A percentile compares a stretch with the other conserved stretches of the same genome.
Conservation (phyloP, 2,797 vertebrate genomes). For the Epinephelus coioides region DNA sequence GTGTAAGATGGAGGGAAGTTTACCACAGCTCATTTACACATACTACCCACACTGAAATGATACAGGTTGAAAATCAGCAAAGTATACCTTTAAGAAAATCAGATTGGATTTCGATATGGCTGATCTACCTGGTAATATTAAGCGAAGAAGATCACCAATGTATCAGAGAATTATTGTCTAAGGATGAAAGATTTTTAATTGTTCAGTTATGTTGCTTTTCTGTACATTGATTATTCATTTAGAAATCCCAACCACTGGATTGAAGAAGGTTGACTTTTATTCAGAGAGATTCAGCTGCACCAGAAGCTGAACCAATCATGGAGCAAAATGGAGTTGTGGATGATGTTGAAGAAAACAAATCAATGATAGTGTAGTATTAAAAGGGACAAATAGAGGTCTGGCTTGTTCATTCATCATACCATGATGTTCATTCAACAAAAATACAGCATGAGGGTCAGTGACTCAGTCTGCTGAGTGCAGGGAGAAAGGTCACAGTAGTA, state of each 20-base stretch:
- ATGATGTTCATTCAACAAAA: not conserved
- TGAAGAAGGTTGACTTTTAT: not conserved
- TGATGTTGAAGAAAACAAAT: not conserved
- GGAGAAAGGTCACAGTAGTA: slow-evolving; percentile 6
- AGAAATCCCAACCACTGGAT: not conserved
- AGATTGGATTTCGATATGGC: too few relatives aligned
- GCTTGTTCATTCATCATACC: not conserved
- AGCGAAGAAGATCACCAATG: too few relatives aligned
- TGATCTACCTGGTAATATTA: too few relatives aligned
- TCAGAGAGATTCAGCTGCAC: not conserved
- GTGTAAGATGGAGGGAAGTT: too few relatives aligned
- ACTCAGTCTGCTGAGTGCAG: not conserved
- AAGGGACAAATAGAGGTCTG: not conserved
- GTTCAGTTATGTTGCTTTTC: not conserved
- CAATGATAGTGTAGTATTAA: not conserved
- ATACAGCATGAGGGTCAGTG: not conserved
- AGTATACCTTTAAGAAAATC: too few relatives aligned
- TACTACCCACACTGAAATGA: too few relatives aligned
- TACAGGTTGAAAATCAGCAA: too few relatives aligned
- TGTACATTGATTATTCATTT: not conserved
- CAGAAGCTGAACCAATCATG: not conserved
- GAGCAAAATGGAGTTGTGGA: not conserved
- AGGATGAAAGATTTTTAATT: not conserved
- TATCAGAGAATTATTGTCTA: not conserved
- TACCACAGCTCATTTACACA: too few relatives aligned